Evolutionary conservation across 1,140 invertebrate genomes (phyloP), one percentile per base, ranked within the genome.

Genomic region (Drosophila ironensis): DNA sequence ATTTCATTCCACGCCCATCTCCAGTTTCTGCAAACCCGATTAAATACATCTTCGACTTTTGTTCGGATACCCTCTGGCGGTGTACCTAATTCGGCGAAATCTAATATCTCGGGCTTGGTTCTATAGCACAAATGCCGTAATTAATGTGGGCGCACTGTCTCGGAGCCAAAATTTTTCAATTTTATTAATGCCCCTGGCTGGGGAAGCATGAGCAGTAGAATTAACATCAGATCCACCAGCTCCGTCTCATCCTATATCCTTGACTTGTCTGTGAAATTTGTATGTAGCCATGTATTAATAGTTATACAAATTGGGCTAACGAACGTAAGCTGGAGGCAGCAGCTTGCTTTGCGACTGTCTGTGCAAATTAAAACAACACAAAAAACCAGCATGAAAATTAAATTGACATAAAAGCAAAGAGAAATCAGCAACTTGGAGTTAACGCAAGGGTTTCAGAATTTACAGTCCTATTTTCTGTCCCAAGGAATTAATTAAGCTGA

Each of bases 231-330:
- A 22, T 52, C 16, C 12, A 25, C 24, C 7, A 48, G n/a, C 53
- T 24, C 8, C 20, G 12, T 9, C 17, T 35, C 53, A 42, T 35
- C 28, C 38, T 40, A 19, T 56, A 12, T n/a, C 11, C 11, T 12
- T 12, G 30, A 1, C 30, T 33, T 3, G 30, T 52, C 51, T 59
- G 59, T 37, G 67, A 41, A 14, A 61, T 77, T 84, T 77, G 80
- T 61, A 72, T 77, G 80, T 61, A 72, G 52, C 78, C 78, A 84
- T 78, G 74, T 78, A 82, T 84, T 82, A 84, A 82, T 82, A 82
- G 78, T 78, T 84, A 69, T 64, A 57, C 73, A 77, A 82, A 82
- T 82, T 82, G 78, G 78, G 73, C 78, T 82, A 82, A 82, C 78
- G 73, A 82, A 84, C 78, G 78, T 82, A 84, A 84, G 78, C 78